These are phyloP conservation scores for Galendromus occidentalis DNA, from an alignment of 1,140 invertebrate species.

Conservation along the genomic window DNA sequence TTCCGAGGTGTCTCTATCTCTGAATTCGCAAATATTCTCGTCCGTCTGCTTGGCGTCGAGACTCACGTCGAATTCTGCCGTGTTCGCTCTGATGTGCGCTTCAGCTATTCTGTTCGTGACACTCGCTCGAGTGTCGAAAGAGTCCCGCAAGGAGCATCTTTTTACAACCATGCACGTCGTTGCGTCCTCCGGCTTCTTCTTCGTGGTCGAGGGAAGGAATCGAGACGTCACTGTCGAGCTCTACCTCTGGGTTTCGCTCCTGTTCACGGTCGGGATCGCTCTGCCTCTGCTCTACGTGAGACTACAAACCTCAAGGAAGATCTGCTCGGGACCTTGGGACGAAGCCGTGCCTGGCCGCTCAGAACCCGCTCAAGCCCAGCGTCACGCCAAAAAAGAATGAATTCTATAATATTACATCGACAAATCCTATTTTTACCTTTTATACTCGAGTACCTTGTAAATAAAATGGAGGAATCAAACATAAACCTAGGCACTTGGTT, in stretches of 20 bases:
- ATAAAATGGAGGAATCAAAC: too few species aligned
- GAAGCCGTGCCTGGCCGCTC: background rate
- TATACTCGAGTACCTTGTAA: too few species aligned
- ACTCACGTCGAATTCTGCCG: background rate
- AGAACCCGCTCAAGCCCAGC: too few species aligned
- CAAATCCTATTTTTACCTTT: too few species aligned
- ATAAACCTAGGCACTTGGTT: too few species aligned
- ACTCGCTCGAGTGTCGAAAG: background rate
- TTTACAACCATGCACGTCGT: background rate
- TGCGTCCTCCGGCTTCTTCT: background rate
- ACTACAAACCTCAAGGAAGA: background rate
- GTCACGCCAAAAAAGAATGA: too few species aligned
- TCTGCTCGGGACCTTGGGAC: background rate
- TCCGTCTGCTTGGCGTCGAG: slow-evolving; percentile 2
- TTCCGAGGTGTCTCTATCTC: background rate
- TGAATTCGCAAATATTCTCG: background rate
- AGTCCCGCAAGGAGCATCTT: background rate
- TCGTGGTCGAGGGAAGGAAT: too few species aligned
- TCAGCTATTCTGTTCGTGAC: background rate
- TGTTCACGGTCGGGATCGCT: background rate
- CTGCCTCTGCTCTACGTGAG: background rate
- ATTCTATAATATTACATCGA: too few species aligned
- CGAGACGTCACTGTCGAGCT: too few species aligned
- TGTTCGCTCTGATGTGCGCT: background rate
- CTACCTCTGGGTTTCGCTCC: background rate